These are phyloP conservation scores for Drosophila pallidifrons DNA, from an alignment of 1,140 invertebrate species.

Conservation along the genomic window DNA sequence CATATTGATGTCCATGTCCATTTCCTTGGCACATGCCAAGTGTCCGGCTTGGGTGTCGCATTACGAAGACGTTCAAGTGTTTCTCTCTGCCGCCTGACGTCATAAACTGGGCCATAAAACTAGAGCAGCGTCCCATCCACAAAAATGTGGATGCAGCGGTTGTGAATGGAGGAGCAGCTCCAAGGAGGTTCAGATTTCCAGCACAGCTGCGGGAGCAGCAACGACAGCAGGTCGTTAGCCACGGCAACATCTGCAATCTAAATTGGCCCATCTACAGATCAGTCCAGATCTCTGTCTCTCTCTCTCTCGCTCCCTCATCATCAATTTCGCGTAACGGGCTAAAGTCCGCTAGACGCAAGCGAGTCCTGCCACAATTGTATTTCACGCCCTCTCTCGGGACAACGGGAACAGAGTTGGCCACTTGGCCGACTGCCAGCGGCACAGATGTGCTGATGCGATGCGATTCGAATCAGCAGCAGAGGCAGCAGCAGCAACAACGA, in stretches of 20 bases:
- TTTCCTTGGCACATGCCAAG: slow-evolving; percentile 81
- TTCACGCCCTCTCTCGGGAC: slow-evolving; percentile 52
- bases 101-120: slow-evolving; percentile 40
- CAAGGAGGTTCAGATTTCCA: slow-evolving; percentile 34
- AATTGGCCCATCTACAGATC: slow-evolving; percentile 59
- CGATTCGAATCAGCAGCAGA: slow-evolving; percentile 56
- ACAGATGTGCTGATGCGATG: slow-evolving; percentile 80
- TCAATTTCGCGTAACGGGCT: slow-evolving; percentile 77
- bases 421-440: slow-evolving; percentile 32
- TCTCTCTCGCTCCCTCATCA: slow-evolving; percentile 32
- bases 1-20: slow-evolving; percentile 54
- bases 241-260: slow-evolving; percentile 72
- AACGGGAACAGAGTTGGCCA: slow-evolving; percentile 58
- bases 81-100: slow-evolving; percentile 23
- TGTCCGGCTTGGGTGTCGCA: slow-evolving; percentile 50
- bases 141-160: slow-evolving; percentile 36
- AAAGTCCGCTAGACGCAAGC: slow-evolving; percentile 55
- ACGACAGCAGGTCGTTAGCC: slow-evolving; percentile 34
- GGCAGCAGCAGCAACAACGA: too few species aligned
- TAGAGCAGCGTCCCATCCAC: not conserved
- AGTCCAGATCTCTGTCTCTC: slow-evolving; percentile 25
- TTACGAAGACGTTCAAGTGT: slow-evolving; percentile 64
- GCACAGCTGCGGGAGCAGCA: slow-evolving; percentile 63
- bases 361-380: slow-evolving; percentile 63
- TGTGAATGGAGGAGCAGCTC: not conserved